Base-by-base conservation (phyloP, 2,113 vertebrate species). In the Neodontobutis hainanensis region DNA sequence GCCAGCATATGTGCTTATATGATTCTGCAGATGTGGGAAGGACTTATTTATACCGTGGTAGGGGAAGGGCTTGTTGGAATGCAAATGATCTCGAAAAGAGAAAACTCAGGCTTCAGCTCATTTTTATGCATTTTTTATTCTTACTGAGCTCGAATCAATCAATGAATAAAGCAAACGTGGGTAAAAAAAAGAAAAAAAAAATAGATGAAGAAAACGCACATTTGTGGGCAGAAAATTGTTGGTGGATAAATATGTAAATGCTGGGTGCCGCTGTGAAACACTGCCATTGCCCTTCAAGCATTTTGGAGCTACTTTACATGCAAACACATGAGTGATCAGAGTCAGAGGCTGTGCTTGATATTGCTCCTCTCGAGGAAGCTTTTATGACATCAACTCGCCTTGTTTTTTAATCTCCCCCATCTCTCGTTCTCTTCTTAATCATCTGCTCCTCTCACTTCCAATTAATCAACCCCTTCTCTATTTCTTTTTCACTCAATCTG, bases 1-100 rank as follows among this genome's bases (percentile, higher is more conserved):
- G 34, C 12, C 6, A 8, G 35, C n/a, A 36, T 46, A 59, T 40
- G 51, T 65, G 72, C 50, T 50, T 48, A 55, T 65, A 43, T 47
- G 55, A 66, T 87, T 91, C 85, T 93, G 89, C 83, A 40, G 48
- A 57, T 35, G 34, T 5, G 14, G 45, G 16, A 40, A 79, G 34
- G 36, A 38, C 47, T 77, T 83, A 60, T 68, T 65, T 68, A 36
- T 65, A 67, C 36, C n/a, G 42, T 57, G 44, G 0, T 12, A 8
- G 48, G 3, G 40, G 10, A 9, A 35, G 8, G 38, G 72, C 35
- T 42, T 61, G 56, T 60, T 56, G 16, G 34, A 43, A 91, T 92
- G 89, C 77, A 91, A 91, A 94, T 92, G 80, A 59, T 87, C 88
- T 87, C 73, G 7, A 79, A 88, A 75, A 86, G 75, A 68, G 65